Evolutionary conservation across 2,113 vertebrate genomes (phyloP).

Genomic region (Cardinalis cardinalis): DNA sequence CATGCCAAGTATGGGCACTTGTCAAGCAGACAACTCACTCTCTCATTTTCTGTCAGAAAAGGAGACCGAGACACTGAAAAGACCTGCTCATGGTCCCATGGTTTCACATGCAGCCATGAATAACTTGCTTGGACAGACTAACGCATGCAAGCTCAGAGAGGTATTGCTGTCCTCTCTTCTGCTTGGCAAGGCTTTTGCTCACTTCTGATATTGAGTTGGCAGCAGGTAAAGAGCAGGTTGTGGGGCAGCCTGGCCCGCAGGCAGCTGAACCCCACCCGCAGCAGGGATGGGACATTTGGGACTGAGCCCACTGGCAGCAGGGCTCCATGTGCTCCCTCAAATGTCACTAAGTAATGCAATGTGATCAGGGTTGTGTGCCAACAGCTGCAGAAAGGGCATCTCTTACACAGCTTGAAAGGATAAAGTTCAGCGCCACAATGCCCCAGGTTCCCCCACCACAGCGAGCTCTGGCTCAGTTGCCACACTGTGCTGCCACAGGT

Average conservation of each 20-base stretch:
- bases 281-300: background rate
- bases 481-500: background rate
- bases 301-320: background rate
- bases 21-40: background rate
- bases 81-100: background rate
- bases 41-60: background rate
- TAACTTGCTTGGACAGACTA: background rate
- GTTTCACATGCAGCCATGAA: background rate
- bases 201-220: background rate
- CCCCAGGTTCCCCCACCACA: background rate
- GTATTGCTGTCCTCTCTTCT: background rate
- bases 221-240: conserved; percentile 7
- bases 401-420: conserved; percentile 28
- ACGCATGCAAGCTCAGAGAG: background rate
- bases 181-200: background rate
- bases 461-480: rapidly evolving
- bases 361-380: background rate
- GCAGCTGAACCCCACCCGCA: background rate
- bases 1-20: background rate
- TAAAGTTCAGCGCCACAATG: conserved; percentile 1
- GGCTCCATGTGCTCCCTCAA: background rate
- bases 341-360: conserved; percentile 62
- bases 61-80: background rate
- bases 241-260: background rate
- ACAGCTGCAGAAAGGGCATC: conserved; percentile 41